Conservation (phyloP, 2,888 invertebrate genomes). For the Pinctada fucata region DNA sequence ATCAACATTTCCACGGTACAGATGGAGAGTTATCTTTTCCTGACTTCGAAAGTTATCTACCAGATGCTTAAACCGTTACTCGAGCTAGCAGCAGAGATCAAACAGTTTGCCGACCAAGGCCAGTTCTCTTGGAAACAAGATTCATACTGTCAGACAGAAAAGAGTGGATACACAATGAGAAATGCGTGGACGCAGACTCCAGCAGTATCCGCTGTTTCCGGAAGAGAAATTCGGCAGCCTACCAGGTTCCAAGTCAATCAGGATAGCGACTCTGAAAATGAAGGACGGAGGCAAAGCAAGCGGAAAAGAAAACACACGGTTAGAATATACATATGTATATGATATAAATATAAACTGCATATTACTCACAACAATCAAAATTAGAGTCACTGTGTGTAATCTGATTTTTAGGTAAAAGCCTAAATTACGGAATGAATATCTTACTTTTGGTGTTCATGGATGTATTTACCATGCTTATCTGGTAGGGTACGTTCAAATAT, state of each 20-base stretch:
- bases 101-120: background rate
- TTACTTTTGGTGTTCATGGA: too few species aligned
- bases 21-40: background rate
- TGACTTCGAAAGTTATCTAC: background rate
- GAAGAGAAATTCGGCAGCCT: slow-evolving; percentile 8
- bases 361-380: too few species aligned
- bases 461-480: too few species aligned
- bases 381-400: too few species aligned
- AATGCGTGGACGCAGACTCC: background rate
- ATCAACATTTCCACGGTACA: background rate
- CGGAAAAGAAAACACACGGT: background rate
- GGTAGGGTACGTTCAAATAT: too few species aligned
- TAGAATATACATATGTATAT: too few species aligned
- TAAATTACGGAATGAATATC: too few species aligned
- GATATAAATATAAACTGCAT: too few species aligned
- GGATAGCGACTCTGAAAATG: slow-evolving; percentile 1
- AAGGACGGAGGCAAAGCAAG: background rate
- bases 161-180: background rate
- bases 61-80: background rate
- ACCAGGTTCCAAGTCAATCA: background rate
- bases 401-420: too few species aligned
- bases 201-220: background rate
- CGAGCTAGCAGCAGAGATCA: background rate
- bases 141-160: background rate
- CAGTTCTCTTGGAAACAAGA: background rate